A percentile compares a stretch with the other conserved stretches of the same genome.
Evolutionary conservation across 2,113 vertebrate species (phyloP).

Genomic region (Muntiacus reevesi): DNA sequence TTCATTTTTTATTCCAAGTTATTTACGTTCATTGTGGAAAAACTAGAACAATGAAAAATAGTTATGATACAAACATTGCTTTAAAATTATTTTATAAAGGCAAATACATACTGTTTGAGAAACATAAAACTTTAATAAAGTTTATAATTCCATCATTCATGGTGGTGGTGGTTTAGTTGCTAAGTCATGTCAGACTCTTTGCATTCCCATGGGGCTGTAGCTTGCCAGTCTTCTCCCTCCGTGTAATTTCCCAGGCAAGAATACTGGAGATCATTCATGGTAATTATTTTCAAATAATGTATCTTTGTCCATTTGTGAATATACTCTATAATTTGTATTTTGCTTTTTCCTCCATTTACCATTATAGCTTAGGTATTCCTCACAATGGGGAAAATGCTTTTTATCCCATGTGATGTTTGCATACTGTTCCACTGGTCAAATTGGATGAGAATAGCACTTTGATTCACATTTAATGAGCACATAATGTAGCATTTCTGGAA

Average conservation of each 20-base stretch:
- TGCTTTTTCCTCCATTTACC: not conserved
- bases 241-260: not conserved
- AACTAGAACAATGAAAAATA: slow-evolving; percentile 1
- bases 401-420: not conserved
- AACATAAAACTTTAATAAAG: not conserved
- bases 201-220: not conserved
- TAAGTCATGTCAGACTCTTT: not conserved
- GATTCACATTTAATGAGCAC: not conserved
- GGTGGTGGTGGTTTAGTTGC: not conserved
- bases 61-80: not conserved
- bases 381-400: not conserved
- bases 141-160: not conserved
- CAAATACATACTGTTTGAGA: not conserved
- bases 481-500: slow-evolving; percentile 18
- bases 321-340: not conserved
- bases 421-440: not conserved
- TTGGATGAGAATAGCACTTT: not conserved
- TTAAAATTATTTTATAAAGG: slow-evolving; percentile 38
- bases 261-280: not conserved
- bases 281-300: not conserved
- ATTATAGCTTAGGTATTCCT: not conserved
- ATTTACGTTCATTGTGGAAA: slow-evolving; percentile 10
- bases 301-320: not conserved
- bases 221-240: not conserved
- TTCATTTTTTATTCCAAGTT: slow-evolving; percentile 34